Evolutionary conservation across 1,140 invertebrate genomes (phyloP).

Genomic region (Danaus plexippus): DNA sequence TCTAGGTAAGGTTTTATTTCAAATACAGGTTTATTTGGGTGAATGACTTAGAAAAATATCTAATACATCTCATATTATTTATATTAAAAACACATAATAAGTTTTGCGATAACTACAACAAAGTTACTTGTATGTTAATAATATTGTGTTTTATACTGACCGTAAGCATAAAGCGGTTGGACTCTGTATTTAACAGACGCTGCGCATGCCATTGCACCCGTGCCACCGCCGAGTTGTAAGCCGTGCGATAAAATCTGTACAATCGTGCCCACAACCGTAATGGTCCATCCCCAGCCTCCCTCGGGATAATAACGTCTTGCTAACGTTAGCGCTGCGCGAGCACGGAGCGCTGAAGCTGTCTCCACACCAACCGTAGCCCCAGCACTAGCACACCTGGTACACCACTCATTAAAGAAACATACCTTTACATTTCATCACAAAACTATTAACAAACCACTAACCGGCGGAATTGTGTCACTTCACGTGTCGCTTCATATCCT

Average conservation of each 20-base stretch:
- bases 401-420: constrained; percentile 33
- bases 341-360: constrained; percentile 62
- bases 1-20: too few species aligned
- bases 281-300: constrained; percentile 87
- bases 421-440: constrained; percentile 2
- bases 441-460: constrained; percentile 44
- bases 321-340: constrained; percentile 62
- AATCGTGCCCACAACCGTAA: constrained; percentile 78
- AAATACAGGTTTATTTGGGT: too few species aligned
- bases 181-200: constrained; percentile 54
- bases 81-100: too few species aligned
- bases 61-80: too few species aligned
- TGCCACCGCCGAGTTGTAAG: constrained; percentile 73
- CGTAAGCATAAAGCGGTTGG: constrained; percentile 54
- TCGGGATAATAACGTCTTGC: constrained; percentile 83
- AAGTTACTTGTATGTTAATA: not conserved
- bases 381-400: constrained; percentile 59
- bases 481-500: constrained; percentile 58
- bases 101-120: not conserved
- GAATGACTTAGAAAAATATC: too few species aligned
- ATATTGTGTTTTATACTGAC: constrained; percentile 34
- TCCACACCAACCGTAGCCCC: constrained; percentile 56
- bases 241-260: constrained; percentile 78
- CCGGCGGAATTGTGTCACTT: constrained; percentile 65
- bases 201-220: constrained; percentile 55